Evolutionary conservation across 1,140 invertebrate genomes (phyloP).

Genomic region (Theocolax elegans): DNA sequence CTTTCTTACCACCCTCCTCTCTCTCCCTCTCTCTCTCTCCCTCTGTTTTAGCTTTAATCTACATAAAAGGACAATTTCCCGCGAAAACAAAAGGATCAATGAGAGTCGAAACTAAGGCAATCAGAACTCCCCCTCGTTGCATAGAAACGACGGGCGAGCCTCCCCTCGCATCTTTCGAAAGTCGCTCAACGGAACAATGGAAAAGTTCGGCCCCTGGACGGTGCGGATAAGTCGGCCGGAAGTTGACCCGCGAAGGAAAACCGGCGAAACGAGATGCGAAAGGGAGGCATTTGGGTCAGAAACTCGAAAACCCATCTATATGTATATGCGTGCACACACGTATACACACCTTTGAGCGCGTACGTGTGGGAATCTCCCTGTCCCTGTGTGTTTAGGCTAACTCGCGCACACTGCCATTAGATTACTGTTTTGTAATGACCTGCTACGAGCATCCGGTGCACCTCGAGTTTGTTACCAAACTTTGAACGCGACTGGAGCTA

Average conservation of each 20-base stretch:
- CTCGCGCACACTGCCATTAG: background rate
- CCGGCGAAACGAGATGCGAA: background rate
- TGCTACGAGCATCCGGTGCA: background rate
- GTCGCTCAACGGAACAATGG: background rate
- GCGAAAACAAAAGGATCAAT: constrained; percentile 9
- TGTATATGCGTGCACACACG: no score
- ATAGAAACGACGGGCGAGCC: background rate
- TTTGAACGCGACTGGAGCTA: no score
- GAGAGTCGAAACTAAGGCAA: background rate
- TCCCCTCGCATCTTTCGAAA: background rate
- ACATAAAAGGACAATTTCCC: constrained; percentile 14
- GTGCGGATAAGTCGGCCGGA: background rate
- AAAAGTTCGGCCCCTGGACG: background rate
- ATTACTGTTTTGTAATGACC: constrained; percentile 25
- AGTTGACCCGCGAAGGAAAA: background rate
- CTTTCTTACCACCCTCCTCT: background rate
- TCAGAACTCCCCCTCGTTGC: constrained; percentile 9
- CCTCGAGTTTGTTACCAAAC: constrained; percentile 8
- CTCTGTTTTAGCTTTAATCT: background rate
- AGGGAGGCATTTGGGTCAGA: background rate
- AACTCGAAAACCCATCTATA: background rate
- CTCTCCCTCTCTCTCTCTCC: background rate
- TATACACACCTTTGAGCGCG: no score
- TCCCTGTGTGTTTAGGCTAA: no score
- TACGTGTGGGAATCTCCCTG: no score